Evolutionary conservation across 2,797 vertebrate genomes (phyloP), one percentile per base, ranked within the genome.

Genomic region (Sternarchorhynchus goeldii): DNA sequence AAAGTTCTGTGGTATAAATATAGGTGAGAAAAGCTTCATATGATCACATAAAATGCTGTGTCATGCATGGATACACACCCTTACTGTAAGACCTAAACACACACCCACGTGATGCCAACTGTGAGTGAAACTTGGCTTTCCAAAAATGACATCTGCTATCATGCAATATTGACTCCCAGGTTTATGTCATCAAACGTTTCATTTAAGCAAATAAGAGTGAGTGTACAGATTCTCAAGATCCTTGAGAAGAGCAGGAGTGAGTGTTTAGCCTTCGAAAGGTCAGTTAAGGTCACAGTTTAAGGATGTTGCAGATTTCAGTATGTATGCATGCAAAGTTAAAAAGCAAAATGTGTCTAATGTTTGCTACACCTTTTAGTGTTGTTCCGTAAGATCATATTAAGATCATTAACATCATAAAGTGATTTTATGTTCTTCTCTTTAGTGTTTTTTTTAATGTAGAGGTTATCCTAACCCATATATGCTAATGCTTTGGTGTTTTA

Each of bases 31-130:
- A 36, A 21, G 32, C 32, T 39, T 59, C 64, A 79, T 36, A 81
- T 79, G 71, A 85, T 58, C 80, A 85, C 83, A 79, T 83, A 80
- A 60, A n/a, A 74, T 84, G 69, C 84, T 85, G 79, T 75, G 88
- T 89, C 88, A 90, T 76, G 86, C 89, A 86, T 90, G 87, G 79
- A 72, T 77, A 82, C 81, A 84, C 77, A 86, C 41, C 76, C 64
- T 65, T 75, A 78, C 83, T 81, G 76, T 80, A 80, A 82, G 73
- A 77, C 68, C 70, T 70, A 73, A 79, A 79, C 85, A 79, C 45
- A 84, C 83, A 82, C 88, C 78, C 85, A 88, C 87, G 82, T 77
- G 70, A 57, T 78, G 68, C 64, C 76, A 84, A 70, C 76, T 80
- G 87, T 91, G 90, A 90, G 86, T 77, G 77, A 88, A 88, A 87